phyloP scores from a whole-genome alignment of 1,140 invertebrate species.

The Drosophila bocqueti region DNA sequence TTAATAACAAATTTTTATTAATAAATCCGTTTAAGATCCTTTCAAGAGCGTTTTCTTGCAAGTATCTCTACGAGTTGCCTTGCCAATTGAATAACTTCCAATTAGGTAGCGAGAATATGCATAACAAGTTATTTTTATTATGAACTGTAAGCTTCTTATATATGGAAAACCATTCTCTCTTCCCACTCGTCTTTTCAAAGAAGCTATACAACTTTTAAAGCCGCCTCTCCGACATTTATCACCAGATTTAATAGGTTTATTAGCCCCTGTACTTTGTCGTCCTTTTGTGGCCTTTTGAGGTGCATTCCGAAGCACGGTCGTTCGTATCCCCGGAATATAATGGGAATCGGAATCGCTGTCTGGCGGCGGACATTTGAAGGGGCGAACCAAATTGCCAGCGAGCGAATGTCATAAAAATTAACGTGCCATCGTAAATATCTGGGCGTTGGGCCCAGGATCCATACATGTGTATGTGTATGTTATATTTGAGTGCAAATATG shows the following conservation, averaged over 20 bases:
- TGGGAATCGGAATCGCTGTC: slow-evolving; percentile 44
- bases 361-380: slow-evolving; percentile 34
- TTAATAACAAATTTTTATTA: neutral
- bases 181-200: neutral
- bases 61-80: neutral
- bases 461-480: slow-evolving; percentile 27
- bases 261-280: slow-evolving; percentile 26
- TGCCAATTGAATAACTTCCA: slow-evolving; percentile 2
- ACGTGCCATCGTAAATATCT: slow-evolving; percentile 74
- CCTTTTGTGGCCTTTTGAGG: slow-evolving; percentile 21
- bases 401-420: slow-evolving; percentile 77
- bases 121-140: neutral
- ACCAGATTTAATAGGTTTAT: slow-evolving; percentile 45
- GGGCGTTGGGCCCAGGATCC: slow-evolving; percentile 21
- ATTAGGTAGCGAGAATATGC: neutral
- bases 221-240: slow-evolving; percentile 12
- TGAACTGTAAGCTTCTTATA: slow-evolving; percentile 4
- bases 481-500: slow-evolving; percentile 76
- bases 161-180: no score
- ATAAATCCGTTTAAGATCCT: neutral
- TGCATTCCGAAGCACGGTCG: slow-evolving; percentile 4
- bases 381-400: slow-evolving; percentile 44
- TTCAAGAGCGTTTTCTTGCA: neutral
- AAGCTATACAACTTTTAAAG: slow-evolving; percentile 7
- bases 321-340: slow-evolving; percentile 23